A percentile compares a stretch with the other conserved stretches of the same genome.
Conservation (phyloP, 2,113 vertebrate genomes). For the Pogona vitticeps region DNA sequence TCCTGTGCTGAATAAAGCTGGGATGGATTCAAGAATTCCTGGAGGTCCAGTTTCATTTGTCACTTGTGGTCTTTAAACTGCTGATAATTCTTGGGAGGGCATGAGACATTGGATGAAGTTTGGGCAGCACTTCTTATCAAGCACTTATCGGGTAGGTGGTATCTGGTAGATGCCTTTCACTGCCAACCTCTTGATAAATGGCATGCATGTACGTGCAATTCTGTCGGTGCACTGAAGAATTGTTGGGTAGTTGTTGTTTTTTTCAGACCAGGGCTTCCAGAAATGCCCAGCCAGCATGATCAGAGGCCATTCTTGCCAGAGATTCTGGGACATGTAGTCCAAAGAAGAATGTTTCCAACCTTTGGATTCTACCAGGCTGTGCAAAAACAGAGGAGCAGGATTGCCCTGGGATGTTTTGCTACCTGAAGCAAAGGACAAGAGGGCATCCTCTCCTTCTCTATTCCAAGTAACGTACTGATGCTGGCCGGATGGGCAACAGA, state of each 20-base stretch:
- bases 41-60: slow-evolving; percentile 11
- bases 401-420: no score
- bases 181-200: background rate
- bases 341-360: no score
- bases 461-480: no score
- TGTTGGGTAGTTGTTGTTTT: no score
- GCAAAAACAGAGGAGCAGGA: background rate
- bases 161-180: background rate
- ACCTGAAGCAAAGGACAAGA: background rate
- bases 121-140: background rate
- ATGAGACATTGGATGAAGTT: background rate
- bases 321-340: no score
- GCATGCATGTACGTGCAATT: background rate
- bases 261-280: no score
- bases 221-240: no score
- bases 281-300: no score
- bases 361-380: no score
- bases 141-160: background rate
- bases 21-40: slow-evolving; percentile 11
- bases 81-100: background rate
- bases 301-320: no score
- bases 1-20: slow-evolving; percentile 24
- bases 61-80: background rate
- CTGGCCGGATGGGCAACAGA: no score
- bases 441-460: background rate